These are phyloP conservation scores for Antennarius striatus DNA, from an alignment of 2,113 vertebrate species.

Conservation along the genomic window DNA sequence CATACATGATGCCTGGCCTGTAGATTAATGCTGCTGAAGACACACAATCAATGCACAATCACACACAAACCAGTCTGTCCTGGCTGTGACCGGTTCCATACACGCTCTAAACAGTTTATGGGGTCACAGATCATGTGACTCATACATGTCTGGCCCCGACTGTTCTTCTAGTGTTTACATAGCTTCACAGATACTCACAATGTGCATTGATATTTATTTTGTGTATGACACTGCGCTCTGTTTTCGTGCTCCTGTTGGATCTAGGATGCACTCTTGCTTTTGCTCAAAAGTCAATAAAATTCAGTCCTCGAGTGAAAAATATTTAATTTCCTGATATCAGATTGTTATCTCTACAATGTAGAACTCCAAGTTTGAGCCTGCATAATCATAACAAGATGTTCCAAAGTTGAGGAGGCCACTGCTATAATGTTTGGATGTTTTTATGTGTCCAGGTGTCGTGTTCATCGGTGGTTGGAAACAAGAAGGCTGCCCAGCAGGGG, in stretches of 20 bases:
- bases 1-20: neutral
- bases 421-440: neutral
- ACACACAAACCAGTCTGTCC: too few relatives aligned
- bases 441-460: conserved; percentile 62
- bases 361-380: neutral
- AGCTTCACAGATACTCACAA: neutral
- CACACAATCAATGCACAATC: neutral
- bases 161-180: neutral
- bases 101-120: too few relatives aligned
- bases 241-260: too few relatives aligned
- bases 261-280: too few relatives aligned
- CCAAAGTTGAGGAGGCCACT: neutral
- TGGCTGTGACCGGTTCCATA: too few relatives aligned
- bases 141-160: neutral
- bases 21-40: neutral
- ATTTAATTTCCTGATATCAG: neutral
- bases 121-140: too few relatives aligned
- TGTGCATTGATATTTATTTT: neutral
- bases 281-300: neutral
- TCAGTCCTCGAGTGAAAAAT: neutral
- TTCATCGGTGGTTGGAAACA: conserved; percentile 17
- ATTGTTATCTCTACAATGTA: neutral
- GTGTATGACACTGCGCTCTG: neutral
- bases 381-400: too few relatives aligned
- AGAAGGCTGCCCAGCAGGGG: conserved; percentile 8